Conservation (phyloP, 2,113 vertebrate species). For the Lanius collurio region DNA sequence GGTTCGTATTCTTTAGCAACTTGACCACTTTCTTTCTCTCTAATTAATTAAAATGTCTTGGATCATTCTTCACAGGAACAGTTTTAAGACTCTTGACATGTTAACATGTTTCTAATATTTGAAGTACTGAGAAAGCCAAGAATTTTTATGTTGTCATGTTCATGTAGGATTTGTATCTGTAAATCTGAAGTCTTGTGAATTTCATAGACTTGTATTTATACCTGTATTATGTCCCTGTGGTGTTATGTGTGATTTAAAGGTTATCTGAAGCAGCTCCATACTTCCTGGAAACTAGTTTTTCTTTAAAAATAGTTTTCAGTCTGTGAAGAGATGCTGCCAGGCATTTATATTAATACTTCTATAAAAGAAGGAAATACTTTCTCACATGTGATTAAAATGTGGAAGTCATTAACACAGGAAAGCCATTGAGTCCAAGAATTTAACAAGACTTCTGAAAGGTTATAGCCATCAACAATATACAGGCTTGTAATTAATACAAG, state of each 20-base stretch:
- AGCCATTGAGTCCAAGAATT: constrained; percentile 1
- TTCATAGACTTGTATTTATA: neutral
- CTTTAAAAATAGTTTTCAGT: neutral
- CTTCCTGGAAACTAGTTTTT: neutral
- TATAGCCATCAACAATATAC: neutral
- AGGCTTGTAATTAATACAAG: neutral
- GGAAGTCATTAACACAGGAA: constrained; percentile 38
- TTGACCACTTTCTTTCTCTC: neutral
- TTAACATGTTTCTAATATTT: neutral
- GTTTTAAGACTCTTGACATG: neutral
- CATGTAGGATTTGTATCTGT: neutral
- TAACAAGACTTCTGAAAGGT: neutral
- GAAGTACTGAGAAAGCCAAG: neutral
- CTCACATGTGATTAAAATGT: neutral
- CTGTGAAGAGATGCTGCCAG: neutral
- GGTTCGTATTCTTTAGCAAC: neutral
- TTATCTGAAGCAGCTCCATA: neutral
- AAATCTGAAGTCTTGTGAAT: neutral
- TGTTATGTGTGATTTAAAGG: neutral
- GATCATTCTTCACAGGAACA: neutral
- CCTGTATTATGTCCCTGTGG: neutral
- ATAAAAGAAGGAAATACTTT: constrained; percentile 24
- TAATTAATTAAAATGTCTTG: neutral
- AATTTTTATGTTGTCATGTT: neutral
- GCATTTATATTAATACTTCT: neutral